Percentiles rank a stretch among this genome's conserved stretches.
Conservation (phyloP, 2,888 invertebrate species). For the Coelopa pilipes region DNA sequence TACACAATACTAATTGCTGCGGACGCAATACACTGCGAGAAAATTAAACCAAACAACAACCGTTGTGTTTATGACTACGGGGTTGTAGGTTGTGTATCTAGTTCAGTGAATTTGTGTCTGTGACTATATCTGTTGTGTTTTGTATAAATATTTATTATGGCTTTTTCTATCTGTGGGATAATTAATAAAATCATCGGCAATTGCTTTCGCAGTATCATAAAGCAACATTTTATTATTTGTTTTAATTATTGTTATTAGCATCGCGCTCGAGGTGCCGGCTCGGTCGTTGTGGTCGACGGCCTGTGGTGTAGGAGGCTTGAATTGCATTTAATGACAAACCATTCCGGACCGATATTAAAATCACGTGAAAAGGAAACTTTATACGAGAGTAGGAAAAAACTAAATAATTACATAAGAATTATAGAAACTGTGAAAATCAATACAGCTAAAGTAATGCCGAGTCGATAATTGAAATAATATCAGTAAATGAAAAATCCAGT, state of each 20-base stretch:
- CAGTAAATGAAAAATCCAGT: too few species aligned
- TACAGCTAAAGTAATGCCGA: too few species aligned
- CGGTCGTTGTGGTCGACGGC: too few species aligned
- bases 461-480: too few species aligned
- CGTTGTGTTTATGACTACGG: slow-evolving; percentile 3
- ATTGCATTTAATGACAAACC: too few species aligned
- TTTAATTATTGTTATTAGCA: not conserved
- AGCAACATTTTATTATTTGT: slow-evolving; percentile 26
- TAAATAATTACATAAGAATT: too few species aligned
- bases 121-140: slow-evolving; percentile 20
- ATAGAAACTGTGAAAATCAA: too few species aligned
- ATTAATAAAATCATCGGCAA: slow-evolving; percentile 27
- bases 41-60: not conserved
- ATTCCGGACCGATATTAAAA: too few species aligned
- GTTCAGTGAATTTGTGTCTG: not conserved
- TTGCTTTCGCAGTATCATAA: slow-evolving; percentile 5
- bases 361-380: too few species aligned
- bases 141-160: slow-evolving; percentile 27
- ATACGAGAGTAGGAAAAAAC: too few species aligned
- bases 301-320: too few species aligned
- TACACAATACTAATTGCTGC: not conserved
- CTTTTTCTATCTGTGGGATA: slow-evolving; percentile 22
- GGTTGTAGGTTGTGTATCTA: slow-evolving; percentile 16
- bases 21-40: not conserved
- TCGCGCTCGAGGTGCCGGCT: too few species aligned